Conservation (phyloP, 2,797 vertebrate genomes). For the Octomys mimax region DNA sequence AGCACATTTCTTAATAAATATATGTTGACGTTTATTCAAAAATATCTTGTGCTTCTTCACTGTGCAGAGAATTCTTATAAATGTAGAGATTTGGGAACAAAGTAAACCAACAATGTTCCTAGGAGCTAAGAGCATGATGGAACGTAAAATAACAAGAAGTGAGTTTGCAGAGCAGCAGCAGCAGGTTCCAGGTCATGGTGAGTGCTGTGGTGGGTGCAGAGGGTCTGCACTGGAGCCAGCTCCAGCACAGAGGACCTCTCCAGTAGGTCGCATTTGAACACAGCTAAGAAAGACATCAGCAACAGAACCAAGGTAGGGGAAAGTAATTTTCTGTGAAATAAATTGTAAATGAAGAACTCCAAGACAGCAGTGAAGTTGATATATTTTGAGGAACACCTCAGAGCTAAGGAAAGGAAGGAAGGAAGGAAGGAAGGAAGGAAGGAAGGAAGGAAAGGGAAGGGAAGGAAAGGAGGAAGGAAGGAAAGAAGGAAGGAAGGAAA, state of each 20-base stretch:
- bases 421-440: neutral
- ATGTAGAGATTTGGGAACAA: neutral
- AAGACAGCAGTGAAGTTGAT: neutral
- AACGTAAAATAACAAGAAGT: neutral
- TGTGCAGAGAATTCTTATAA: neutral
- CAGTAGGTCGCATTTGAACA: neutral
- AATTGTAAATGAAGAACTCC: neutral
- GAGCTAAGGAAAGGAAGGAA: neutral
- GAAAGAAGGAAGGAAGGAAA: too few species aligned
- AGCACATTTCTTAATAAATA: neutral
- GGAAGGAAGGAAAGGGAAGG: too few species aligned
- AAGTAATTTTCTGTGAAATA: neutral
- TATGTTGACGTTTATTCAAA: neutral
- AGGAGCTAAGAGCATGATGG: neutral
- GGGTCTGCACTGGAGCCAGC: too few species aligned
- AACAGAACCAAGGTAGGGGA: too few species aligned
- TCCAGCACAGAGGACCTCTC: neutral
- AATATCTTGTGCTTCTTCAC: neutral
- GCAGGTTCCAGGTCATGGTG: neutral
- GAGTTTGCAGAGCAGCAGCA: rapidly evolving
- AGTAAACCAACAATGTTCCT: neutral
- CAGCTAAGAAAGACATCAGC: neutral
- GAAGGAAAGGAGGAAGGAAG: too few species aligned
- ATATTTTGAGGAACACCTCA: too few species aligned
- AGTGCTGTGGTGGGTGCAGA: rapidly evolving